These are phyloP conservation scores for Plagodis dolabraria DNA, from an alignment of 2,888 invertebrate species.

Conservation along the genomic window DNA sequence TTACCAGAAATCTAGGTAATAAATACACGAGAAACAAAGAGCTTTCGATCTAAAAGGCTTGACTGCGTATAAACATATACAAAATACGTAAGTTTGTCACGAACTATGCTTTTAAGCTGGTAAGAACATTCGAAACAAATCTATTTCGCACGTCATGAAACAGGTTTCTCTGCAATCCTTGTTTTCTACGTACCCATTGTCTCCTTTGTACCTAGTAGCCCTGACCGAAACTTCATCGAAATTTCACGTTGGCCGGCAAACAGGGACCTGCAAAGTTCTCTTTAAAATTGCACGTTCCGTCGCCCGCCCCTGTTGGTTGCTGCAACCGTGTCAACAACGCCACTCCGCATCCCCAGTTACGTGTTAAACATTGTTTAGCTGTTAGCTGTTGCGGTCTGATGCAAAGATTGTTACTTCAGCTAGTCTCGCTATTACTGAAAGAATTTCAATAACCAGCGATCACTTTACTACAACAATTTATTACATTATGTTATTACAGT, in stretches of 20 bases:
- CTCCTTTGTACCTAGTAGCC: constrained; percentile 39
- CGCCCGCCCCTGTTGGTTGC: constrained; percentile 56
- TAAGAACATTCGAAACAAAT: constrained; percentile 29
- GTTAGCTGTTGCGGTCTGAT: constrained; percentile 52
- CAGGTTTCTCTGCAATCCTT: constrained; percentile 33
- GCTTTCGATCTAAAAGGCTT: neutral
- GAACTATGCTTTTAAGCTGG: constrained; percentile 14
- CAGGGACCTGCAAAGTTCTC: constrained; percentile 57
- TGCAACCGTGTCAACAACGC: constrained; percentile 67
- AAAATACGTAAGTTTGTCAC: constrained; percentile 14
- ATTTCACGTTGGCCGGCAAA: constrained; percentile 61
- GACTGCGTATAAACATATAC: constrained; percentile 1
- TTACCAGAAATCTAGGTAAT: no score
- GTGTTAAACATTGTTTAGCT: constrained; percentile 74
- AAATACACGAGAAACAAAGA: neutral
- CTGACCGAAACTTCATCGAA: constrained; percentile 63
- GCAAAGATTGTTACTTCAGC: neutral
- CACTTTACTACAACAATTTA: no score
- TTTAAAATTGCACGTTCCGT: constrained; percentile 76
- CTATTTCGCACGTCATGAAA: constrained; percentile 24
- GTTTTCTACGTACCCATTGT: constrained; percentile 38
- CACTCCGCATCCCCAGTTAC: constrained; percentile 70
- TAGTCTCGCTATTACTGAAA: neutral
- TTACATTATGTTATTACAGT: no score
- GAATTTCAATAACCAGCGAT: no score